A percentile compares a stretch with the other conserved stretches of the same genome.
Conservation (phyloP, 2,888 invertebrate species). For the Aproaerema taeniolella region DNA sequence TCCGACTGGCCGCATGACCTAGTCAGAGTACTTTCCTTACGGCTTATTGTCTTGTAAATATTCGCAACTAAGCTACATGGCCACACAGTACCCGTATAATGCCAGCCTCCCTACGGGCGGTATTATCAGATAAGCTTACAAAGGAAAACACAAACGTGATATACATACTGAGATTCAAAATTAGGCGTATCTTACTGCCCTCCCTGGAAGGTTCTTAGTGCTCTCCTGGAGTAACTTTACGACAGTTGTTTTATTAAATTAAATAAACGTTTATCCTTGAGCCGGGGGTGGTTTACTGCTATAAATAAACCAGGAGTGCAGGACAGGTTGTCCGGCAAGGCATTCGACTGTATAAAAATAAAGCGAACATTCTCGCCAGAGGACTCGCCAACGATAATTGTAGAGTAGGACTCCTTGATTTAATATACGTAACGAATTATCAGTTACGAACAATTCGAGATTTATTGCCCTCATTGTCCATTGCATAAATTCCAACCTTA, state of each 20-base stretch:
- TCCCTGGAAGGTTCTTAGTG: too few species aligned
- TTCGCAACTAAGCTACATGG: constrained; percentile 17
- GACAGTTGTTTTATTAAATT: constrained; percentile 5
- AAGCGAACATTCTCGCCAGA: constrained; percentile 28
- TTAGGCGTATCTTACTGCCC: too few species aligned
- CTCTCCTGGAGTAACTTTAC: too few species aligned
- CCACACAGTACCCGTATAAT: too few species aligned
- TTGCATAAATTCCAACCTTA: too few species aligned
- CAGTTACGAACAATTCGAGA: too few species aligned
- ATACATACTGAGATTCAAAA: too few species aligned
- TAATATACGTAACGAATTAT: constrained; percentile 2
- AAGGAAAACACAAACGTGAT: too few species aligned
- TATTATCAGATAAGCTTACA: too few species aligned
- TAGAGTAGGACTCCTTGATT: neutral
- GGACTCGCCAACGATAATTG: constrained; percentile 7
- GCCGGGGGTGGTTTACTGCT: constrained; percentile 24
- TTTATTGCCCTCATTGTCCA: too few species aligned
- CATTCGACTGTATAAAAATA: constrained; percentile 40
- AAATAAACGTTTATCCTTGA: too few species aligned
- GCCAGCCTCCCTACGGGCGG: too few species aligned
- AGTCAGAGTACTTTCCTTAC: constrained; percentile 57
- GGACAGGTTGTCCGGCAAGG: constrained; percentile 43
- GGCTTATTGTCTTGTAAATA: constrained; percentile 40
- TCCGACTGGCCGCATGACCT: constrained; percentile 62
- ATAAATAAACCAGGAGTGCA: constrained; percentile 34